Evolutionary conservation across 2,113 vertebrate genomes (phyloP).

Genomic region (Cebus imitator): DNA sequence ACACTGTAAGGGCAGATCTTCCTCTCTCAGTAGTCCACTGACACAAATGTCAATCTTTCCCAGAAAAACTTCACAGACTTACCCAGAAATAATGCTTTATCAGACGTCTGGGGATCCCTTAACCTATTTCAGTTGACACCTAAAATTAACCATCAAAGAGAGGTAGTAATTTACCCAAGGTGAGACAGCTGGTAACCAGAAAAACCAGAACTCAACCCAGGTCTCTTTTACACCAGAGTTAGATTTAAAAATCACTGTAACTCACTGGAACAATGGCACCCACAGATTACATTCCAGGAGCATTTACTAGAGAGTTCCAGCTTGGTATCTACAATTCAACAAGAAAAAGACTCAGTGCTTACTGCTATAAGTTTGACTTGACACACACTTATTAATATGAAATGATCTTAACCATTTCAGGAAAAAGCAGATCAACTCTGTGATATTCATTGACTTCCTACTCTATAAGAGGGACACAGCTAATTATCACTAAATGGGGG

Average conservation of each 20-base stretch:
- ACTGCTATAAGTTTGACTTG: background rate
- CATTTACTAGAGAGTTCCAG: background rate
- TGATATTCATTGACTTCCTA: background rate
- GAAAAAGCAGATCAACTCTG: background rate
- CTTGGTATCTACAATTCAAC: background rate
- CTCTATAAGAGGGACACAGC: background rate
- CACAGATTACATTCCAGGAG: background rate
- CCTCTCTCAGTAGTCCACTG: background rate
- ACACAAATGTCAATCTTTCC: background rate
- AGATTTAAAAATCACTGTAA: background rate
- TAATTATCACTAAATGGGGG: background rate
- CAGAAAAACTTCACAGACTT: background rate
- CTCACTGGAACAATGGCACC: background rate
- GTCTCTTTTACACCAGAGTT: conserved; percentile 2
- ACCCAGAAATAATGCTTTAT: background rate
- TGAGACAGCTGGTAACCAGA: background rate
- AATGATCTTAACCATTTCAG: background rate
- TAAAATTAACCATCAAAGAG: background rate
- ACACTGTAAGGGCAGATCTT: background rate
- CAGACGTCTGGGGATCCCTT: background rate
- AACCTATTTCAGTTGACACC: background rate
- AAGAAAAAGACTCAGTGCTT: background rate
- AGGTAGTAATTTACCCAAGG: background rate
- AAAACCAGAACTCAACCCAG: conserved; percentile 2
- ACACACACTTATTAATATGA: background rate